Evolutionary conservation across 2,888 invertebrate species (phyloP), one percentile per base, ranked within the genome.

Genomic region (Ametastegia equiseti): DNA sequence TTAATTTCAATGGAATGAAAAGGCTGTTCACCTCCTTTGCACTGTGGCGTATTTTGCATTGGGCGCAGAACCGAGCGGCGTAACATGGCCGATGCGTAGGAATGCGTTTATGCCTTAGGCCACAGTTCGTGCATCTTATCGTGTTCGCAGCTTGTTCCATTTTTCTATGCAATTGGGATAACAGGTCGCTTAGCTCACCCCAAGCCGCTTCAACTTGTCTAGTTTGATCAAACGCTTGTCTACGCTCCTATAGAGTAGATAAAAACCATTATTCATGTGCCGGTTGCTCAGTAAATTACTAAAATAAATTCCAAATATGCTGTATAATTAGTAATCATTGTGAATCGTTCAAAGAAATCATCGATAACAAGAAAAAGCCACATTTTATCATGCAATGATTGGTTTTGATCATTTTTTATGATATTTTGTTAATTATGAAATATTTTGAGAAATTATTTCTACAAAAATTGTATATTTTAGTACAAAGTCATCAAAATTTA

Each of bases 71-170:
- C 23, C 98, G 94, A 75, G 98, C 98, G 83, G 98, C 98, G 92
- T 97, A 98, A 92, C 96, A 96, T 84, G 97, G 97, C 89, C 98
- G 94, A 86, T 97, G 96, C 30, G 97, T 96, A 89, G 96, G 94
- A 87, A 97, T 95, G 85, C 98, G 95, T 91, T 96, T 96, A 93
- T 99, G 98, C 60, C 98, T 95, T 30, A 96, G 95, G 4, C 97
- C 97, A 93, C 98, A 98, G 92, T 98, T 97, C 90, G 98, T 98
- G 93, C 98, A 99, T 89, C 97, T 93, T 92, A 98, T 98, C 85
- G 98, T 97, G 92, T 97, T 98, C 82, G 97, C 97, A 47, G 98
- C 98, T 92, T 97, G 97, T 91, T 98, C 97, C 94, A 98, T 97
- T 93, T 98, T 98, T 90, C 97, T 96, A 91, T 98, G 97, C 80